A percentile compares a stretch with the other conserved stretches of the same genome.
phyloP scores from a whole-genome alignment of 2,888 invertebrate species.

The Parnassius apollo region DNA sequence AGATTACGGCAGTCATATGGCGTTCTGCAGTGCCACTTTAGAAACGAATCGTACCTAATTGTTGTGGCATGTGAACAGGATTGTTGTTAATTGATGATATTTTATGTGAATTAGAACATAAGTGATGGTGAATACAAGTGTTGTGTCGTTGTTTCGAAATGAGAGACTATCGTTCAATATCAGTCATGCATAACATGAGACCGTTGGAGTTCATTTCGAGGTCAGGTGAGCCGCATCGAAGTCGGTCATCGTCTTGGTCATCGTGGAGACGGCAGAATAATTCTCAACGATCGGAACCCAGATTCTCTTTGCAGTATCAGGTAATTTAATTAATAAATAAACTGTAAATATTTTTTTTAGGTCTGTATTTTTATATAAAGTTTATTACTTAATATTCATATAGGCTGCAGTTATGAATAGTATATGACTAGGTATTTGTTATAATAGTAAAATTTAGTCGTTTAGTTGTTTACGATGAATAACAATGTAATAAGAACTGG shows the following conservation, averaged over 20 bases:
- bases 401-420: no score
- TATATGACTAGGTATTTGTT: no score
- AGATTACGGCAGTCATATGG: slow-evolving; percentile 74
- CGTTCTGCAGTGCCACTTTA: slow-evolving; percentile 50
- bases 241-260: slow-evolving; percentile 64
- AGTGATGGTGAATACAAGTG: slow-evolving; percentile 59
- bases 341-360: no score
- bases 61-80: slow-evolving; percentile 31
- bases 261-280: slow-evolving; percentile 55
- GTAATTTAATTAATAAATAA: slow-evolving; percentile 36
- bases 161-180: slow-evolving; percentile 56
- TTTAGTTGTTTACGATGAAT: no score
- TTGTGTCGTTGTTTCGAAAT: slow-evolving; percentile 46
- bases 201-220: slow-evolving; percentile 47
- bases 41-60: slow-evolving; percentile 35
- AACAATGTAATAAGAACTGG: no score
- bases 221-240: slow-evolving; percentile 48
- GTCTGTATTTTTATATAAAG: no score
- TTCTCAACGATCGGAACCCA: slow-evolving; percentile 56
- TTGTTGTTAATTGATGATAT: slow-evolving; percentile 30
- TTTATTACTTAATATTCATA: no score
- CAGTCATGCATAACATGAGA: slow-evolving; percentile 59
- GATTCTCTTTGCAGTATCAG: slow-evolving; percentile 67
- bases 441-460: no score
- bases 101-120: slow-evolving; percentile 39